Evolutionary conservation across 64 coral and sea anemone genomes (phyloP).

Genomic region (Montipora cactus): DNA sequence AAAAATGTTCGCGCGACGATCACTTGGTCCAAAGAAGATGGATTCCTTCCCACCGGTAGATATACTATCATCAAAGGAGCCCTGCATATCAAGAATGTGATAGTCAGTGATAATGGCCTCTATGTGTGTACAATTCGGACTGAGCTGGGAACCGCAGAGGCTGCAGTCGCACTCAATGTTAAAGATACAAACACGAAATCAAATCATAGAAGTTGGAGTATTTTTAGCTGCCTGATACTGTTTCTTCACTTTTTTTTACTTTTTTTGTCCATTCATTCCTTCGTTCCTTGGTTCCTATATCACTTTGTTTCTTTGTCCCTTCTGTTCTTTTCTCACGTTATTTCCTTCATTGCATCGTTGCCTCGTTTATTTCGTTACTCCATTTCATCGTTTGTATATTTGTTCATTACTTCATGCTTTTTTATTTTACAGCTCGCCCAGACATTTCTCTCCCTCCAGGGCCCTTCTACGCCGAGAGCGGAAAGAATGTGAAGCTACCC

Average conservation of each 20-base stretch:
- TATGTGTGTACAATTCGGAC: conserved; percentile 79
- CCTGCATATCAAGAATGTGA: conserved; percentile 56
- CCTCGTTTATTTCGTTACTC: no score
- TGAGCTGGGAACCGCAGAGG: conserved; percentile 52
- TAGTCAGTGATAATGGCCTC: conserved; percentile 59
- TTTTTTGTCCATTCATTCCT: no score
- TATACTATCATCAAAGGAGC: conserved; percentile 54
- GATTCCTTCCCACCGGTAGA: conserved; percentile 15
- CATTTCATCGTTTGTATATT: no score
- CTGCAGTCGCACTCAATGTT: conserved; percentile 78
- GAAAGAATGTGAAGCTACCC: conserved; percentile 67
- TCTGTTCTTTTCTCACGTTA: no score
- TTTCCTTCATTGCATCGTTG: no score
- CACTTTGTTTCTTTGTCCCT: no score
- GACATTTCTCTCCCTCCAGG: conserved; percentile 51
- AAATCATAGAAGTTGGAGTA: no score
- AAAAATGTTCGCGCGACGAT: conserved; percentile 39
- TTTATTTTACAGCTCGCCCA: conserved; percentile 36
- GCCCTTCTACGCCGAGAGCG: conserved; percentile 56
- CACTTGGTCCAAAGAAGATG: conserved; percentile 65
- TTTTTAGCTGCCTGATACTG: no score
- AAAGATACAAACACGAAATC: conserved; percentile 44
- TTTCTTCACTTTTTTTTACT: no score
- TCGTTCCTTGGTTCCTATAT: no score
- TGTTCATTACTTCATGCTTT: not conserved